phyloP scores from a whole-genome alignment of 1,140 invertebrate genomes.

The Pantala flavescens region DNA sequence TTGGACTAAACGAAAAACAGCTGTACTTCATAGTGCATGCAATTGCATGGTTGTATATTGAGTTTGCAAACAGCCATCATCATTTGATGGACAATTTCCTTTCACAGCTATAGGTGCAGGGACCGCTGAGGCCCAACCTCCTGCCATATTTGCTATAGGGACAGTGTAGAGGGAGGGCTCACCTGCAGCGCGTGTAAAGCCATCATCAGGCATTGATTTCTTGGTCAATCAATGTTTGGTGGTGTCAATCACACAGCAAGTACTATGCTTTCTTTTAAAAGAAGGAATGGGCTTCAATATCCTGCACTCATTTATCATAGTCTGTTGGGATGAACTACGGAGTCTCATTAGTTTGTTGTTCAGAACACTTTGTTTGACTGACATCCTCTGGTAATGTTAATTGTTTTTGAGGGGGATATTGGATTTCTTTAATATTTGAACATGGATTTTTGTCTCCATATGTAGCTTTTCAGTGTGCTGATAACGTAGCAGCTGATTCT shows the following conservation, averaged over 20 bases:
- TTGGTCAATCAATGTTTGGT: constrained; percentile 9
- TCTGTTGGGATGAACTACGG: too few species aligned
- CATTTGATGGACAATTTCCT: not conserved
- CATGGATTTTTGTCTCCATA: too few species aligned
- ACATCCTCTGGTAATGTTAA: too few species aligned
- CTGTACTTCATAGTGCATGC: not conserved
- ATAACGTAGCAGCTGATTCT: too few species aligned
- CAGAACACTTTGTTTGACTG: too few species aligned
- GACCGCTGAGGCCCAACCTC: not conserved
- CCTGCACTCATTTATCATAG: too few species aligned
- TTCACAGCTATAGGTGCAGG: not conserved
- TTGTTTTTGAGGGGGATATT: too few species aligned
- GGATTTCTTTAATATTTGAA: too few species aligned
- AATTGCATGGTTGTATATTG: not conserved
- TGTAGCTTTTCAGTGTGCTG: too few species aligned
- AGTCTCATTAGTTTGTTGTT: too few species aligned
- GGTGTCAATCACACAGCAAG: not conserved
- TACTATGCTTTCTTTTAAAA: constrained; percentile 8
- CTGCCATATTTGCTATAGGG: not conserved
- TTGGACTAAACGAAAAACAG: not conserved
- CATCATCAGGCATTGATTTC: constrained; percentile 1
- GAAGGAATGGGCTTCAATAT: not conserved
- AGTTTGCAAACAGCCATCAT: not conserved
- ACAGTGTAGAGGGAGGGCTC: not conserved
- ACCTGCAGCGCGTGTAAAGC: not conserved